These are phyloP conservation scores for Corydoras sp. DNA, from an alignment of 2,113 vertebrate species.

Conservation along the genomic window DNA sequence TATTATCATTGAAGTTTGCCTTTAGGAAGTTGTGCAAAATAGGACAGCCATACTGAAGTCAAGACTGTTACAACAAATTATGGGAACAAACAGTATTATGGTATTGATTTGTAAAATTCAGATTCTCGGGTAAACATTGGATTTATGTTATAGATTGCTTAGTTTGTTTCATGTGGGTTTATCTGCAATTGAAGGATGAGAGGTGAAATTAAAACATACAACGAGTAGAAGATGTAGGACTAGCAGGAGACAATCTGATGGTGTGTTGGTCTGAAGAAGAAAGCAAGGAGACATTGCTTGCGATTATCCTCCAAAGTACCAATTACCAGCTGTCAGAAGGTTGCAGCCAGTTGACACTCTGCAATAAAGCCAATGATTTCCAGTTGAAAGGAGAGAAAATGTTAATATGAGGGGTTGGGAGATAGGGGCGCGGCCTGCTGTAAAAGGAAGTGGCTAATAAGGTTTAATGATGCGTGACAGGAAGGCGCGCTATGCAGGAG, in stretches of 20 bases:
- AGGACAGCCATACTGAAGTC: too few species aligned
- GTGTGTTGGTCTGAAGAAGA: constrained; percentile 23
- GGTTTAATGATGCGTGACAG: constrained; percentile 99
- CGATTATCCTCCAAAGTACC: constrained; percentile 75
- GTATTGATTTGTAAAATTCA: too few species aligned
- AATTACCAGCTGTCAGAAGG: constrained; percentile 95
- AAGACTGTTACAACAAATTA: too few species aligned
- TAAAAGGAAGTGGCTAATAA: constrained; percentile 99
- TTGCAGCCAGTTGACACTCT: constrained; percentile 96
- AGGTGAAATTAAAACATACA: not conserved
- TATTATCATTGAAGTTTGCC: too few species aligned
- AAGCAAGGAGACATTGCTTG: constrained; percentile 57
- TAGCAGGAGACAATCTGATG: constrained; percentile 47
- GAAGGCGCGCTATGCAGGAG: constrained; percentile 97
- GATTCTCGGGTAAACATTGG: too few species aligned
- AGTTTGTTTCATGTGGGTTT: not conserved
- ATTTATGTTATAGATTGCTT: too few species aligned
- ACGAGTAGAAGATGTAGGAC: constrained; percentile 54
- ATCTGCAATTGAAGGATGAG: not conserved
- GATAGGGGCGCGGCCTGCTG: constrained; percentile 94
- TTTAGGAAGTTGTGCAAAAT: too few species aligned
- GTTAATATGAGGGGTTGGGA: constrained; percentile 97
- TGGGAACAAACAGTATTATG: too few species aligned
- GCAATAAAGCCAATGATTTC: constrained; percentile 99
- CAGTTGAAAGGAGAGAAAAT: constrained; percentile 98